phyloP scores from a whole-genome alignment of 1,140 invertebrate species.

The Drosophila cardini region DNA sequence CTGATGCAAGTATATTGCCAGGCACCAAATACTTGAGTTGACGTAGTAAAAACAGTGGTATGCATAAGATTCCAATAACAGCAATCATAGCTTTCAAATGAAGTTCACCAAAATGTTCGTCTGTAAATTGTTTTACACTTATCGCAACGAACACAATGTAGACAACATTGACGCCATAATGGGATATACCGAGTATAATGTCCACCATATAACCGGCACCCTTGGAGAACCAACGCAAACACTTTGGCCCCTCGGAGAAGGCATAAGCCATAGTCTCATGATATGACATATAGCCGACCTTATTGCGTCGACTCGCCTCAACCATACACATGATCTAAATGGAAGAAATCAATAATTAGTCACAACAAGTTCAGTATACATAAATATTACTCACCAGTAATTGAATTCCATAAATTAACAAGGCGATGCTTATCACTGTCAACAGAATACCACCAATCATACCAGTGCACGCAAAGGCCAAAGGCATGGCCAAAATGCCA shows the following conservation, averaged over 20 bases:
- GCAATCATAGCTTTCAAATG: constrained; percentile 34
- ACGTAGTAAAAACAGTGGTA: constrained; percentile 42
- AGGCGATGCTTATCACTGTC: not conserved
- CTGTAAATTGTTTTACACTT: constrained; percentile 33
- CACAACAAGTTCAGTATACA: not conserved
- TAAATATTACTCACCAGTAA: constrained; percentile 37
- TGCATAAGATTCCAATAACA: not conserved
- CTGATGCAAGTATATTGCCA: constrained; percentile 30
- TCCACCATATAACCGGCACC: constrained; percentile 31
- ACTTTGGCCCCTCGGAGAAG: constrained; percentile 38
- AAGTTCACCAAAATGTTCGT: not conserved
- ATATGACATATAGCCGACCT: constrained; percentile 39
- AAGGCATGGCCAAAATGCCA: constrained; percentile 50
- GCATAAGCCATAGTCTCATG: constrained; percentile 41
- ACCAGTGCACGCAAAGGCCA: constrained; percentile 42
- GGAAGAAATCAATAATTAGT: not conserved
- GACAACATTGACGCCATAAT: constrained; percentile 50
- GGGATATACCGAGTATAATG: constrained; percentile 14
- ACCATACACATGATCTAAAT: constrained; percentile 52
- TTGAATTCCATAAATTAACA: constrained; percentile 52
- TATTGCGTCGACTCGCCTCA: constrained; percentile 33
- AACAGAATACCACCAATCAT: constrained; percentile 22
- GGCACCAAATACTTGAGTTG: constrained; percentile 56
- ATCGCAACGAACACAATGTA: constrained; percentile 51
- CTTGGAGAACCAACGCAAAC: constrained; percentile 18